Evolutionary conservation across 2,797 vertebrate genomes (phyloP).

Genomic region (Silurus aristotelis): DNA sequence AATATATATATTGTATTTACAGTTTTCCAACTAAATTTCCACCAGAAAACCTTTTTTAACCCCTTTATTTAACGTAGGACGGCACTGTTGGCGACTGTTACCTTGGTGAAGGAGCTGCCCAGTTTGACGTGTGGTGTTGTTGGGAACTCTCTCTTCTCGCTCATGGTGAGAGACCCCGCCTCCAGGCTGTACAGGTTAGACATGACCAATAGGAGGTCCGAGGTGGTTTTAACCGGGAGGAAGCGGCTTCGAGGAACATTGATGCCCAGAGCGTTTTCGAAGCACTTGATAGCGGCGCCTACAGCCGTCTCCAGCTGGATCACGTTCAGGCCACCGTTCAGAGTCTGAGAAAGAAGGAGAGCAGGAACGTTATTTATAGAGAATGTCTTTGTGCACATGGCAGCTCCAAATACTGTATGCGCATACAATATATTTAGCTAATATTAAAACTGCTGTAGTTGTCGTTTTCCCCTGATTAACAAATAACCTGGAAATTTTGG

Average conservation of each 20-base stretch:
- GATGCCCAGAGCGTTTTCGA: slow-evolving; percentile 95
- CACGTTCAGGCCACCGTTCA: slow-evolving; percentile 93
- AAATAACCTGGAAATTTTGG: background rate
- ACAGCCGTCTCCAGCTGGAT: slow-evolving; percentile 98
- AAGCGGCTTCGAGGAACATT: slow-evolving; percentile 97
- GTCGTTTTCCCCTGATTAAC: background rate
- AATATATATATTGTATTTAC: background rate
- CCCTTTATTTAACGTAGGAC: background rate
- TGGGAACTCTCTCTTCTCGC: slow-evolving; percentile 92
- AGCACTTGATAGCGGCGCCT: slow-evolving; percentile 96
- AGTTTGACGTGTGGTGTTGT: slow-evolving; percentile 95
- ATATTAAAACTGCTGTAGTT: background rate
- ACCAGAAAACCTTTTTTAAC: background rate
- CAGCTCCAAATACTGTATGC: background rate
- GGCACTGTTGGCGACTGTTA: slow-evolving; percentile 51
- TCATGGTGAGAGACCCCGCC: slow-evolving; percentile 94
- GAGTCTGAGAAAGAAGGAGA: slow-evolving; percentile 73
- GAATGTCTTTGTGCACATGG: too few relatives aligned
- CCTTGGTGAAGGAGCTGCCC: slow-evolving; percentile 98
- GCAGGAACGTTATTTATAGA: background rate
- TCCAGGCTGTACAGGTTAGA: slow-evolving; percentile 97
- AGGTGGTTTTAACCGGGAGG: slow-evolving; percentile 96
- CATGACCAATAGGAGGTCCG: slow-evolving; percentile 97
- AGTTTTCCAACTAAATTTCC: background rate
- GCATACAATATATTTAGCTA: too few relatives aligned